phyloP scores from a whole-genome alignment of 2,797 vertebrate genomes.

The Lycodopsis pacificus region DNA sequence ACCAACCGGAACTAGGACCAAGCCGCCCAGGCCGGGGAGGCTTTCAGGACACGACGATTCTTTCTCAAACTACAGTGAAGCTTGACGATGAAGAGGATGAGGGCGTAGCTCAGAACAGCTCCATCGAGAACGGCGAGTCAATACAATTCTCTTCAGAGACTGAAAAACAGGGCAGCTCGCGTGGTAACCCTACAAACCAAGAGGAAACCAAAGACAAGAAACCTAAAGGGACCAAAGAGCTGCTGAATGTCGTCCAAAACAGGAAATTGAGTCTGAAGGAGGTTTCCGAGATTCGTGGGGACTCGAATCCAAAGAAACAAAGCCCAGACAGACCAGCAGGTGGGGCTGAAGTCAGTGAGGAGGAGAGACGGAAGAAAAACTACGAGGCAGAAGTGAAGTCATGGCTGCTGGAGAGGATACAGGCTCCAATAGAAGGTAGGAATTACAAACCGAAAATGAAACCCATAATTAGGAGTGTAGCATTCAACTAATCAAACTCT shows the following conservation, averaged over 20 bases:
- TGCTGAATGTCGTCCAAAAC: slow-evolving; percentile 65
- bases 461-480: background rate
- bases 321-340: slow-evolving; percentile 67
- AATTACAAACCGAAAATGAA: background rate
- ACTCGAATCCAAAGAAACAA: slow-evolving; percentile 60
- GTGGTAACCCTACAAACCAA: slow-evolving; percentile 27
- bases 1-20: slow-evolving; percentile 46
- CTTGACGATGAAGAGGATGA: slow-evolving; percentile 75
- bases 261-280: slow-evolving; percentile 61
- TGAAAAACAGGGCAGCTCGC: slow-evolving; percentile 40
- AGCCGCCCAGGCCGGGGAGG: slow-evolving; percentile 14
- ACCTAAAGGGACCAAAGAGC: slow-evolving; percentile 46
- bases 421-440: slow-evolving; percentile 96
- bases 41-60: slow-evolving; percentile 15
- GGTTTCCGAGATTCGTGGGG: slow-evolving; percentile 61
- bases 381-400: slow-evolving; percentile 92
- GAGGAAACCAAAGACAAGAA: slow-evolving; percentile 64
- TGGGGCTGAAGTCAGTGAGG: slow-evolving; percentile 62
- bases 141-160: slow-evolving; percentile 57
- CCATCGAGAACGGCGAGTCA: slow-evolving; percentile 71
- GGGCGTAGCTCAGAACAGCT: slow-evolving; percentile 74
- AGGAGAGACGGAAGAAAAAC: slow-evolving; percentile 81
- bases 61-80: slow-evolving; percentile 48
- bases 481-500: background rate
- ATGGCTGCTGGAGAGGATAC: slow-evolving; percentile 95